Base-by-base conservation (phyloP, 2,113 vertebrate species). In the Catharus minimus region DNA sequence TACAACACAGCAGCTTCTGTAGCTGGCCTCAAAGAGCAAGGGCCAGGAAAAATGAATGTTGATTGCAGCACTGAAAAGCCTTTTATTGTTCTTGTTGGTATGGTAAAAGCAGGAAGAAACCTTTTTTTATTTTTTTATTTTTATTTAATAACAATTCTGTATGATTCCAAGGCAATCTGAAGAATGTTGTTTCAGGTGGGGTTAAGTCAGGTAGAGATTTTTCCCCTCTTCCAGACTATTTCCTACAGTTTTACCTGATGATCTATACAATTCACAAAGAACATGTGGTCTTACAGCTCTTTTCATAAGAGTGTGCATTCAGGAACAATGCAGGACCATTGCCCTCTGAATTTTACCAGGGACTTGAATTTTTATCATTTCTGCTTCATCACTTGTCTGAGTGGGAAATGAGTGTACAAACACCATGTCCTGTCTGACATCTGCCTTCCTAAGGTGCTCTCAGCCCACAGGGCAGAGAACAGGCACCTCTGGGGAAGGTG, bases 11-110 rank as follows among this genome's bases (percentile, higher is more conserved):
- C 43, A 73, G 24, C 26, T 33, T 88, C 60, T 50, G 55, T 65
- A n/a, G 32, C 46, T 85, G 67, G 24, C 62, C 89, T 93, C 71
- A 73, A 82, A 95, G 76, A 89, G 77, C 41, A 60, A 83, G 49
- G 15, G 3, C 46, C 47, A 57, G 92, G 61, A 58, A 73, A 71
- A 91, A 82, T 58, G n/a, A 76, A 47, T 91, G 92, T 56, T 85
- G 84, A 91, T 77, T 90, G 72, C 56, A 60, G 11, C 24, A 8
- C 47, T 73, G 77, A 47, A 67, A 69, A 90, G 24, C 15, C 13
- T 71, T 68, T 82, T 72, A 52, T 82, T 91, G 15, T 53, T 90
- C 44, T 65, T 74, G n/a, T 74, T 82, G 78, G 23, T 78, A 5
- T 13, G 46, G 62, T 69, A 61, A 65, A 86, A 84, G 74, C 21